A percentile compares a stretch with the other conserved stretches of the same genome.
phyloP scores from a whole-genome alignment of 1,140 invertebrate genomes.

The Cydia pomonella region DNA sequence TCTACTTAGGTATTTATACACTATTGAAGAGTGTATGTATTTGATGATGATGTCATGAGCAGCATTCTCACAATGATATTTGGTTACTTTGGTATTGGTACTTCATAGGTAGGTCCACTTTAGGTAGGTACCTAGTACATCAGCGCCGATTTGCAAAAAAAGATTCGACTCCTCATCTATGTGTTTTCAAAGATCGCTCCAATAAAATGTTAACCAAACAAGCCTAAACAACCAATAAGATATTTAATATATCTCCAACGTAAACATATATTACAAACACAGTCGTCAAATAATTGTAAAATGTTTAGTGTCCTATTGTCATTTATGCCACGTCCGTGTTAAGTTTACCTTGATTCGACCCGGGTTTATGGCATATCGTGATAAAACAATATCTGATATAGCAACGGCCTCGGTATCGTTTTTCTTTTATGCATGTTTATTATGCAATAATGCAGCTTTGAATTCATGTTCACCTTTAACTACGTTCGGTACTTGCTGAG shows the following conservation, averaged over 20 bases:
- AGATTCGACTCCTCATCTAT: no score
- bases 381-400: slow-evolving; percentile 17
- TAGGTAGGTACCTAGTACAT: no score
- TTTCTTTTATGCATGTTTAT: slow-evolving; percentile 25
- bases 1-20: background rate
- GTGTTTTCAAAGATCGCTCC: no score
- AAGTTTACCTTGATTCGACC: slow-evolving; percentile 22
- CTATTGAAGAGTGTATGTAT: no score
- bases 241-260: background rate
- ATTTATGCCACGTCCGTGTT: slow-evolving; percentile 11
- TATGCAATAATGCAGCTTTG: slow-evolving; percentile 14
- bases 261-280: background rate
- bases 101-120: no score
- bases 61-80: no score
- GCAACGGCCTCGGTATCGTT: slow-evolving; percentile 11
- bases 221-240: background rate
- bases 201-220: background rate
- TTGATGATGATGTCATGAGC: no score
- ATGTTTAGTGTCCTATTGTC: slow-evolving; percentile 14
- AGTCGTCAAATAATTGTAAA: background rate
- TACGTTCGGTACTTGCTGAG: background rate
- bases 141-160: no score
- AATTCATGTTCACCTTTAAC: slow-evolving; percentile 10
- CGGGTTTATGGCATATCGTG: slow-evolving; percentile 23
- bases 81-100: no score